Percentiles rank a stretch among this genome's conserved stretches.
Evolutionary conservation across 92 coral and sea anemone species (phyloP).

Genomic region (Porites divaricata): DNA sequence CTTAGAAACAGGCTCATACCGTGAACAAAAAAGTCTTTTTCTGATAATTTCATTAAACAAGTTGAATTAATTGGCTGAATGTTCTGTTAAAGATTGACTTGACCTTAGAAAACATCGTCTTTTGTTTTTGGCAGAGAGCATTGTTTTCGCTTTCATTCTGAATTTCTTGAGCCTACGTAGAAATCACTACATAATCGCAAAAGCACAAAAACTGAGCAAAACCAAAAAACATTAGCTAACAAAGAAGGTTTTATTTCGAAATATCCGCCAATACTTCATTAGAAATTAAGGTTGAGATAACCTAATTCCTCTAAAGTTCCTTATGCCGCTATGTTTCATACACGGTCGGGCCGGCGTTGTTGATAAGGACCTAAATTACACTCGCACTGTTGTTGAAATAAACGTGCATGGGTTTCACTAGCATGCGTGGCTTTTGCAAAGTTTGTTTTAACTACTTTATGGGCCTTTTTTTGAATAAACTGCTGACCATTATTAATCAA

Average conservation of each 20-base stretch:
- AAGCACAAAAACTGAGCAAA: neutral
- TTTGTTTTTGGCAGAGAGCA: neutral
- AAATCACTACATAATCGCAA: neutral
- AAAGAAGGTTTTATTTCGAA: neutral
- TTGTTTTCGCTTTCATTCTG: neutral
- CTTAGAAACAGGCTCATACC: neutral
- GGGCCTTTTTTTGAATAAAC: neutral
- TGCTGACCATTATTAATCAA: neutral
- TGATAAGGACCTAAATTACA: neutral
- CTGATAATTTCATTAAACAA: neutral
- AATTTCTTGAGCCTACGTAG: neutral
- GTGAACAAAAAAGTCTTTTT: neutral
- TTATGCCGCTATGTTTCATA: neutral
- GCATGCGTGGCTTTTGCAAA: no score
- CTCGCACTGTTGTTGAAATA: neutral
- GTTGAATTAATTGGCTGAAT: neutral
- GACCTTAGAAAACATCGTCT: neutral
- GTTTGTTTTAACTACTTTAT: neutral
- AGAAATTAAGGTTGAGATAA: neutral
- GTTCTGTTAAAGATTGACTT: neutral
- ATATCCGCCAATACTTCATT: neutral
- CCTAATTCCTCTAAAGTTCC: constrained; percentile 26
- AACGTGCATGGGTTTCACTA: neutral
- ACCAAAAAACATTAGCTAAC: neutral
- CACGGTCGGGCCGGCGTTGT: neutral